phyloP scores from a whole-genome alignment of 2,888 invertebrate genomes.

The Carpatolechia fugitivella region DNA sequence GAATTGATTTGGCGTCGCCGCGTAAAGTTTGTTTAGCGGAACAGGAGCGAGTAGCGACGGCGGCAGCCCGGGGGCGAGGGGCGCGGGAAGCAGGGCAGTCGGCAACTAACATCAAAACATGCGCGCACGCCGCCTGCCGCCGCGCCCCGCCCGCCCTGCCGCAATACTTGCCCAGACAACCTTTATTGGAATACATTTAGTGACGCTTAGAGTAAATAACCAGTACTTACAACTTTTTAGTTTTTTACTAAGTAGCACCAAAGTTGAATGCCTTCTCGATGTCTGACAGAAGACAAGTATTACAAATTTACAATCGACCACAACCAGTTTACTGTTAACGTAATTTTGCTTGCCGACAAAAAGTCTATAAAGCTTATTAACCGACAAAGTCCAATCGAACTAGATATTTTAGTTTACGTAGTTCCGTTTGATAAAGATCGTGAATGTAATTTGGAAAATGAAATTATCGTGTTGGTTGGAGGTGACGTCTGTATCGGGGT shows the following conservation, averaged over 20 bases:
- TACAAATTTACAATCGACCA: constrained; percentile 44
- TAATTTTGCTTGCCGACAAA: not conserved
- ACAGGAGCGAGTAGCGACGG: constrained; percentile 46
- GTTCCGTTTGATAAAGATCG: constrained; percentile 48
- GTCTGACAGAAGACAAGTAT: not conserved
- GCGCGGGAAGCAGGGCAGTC: constrained; percentile 37
- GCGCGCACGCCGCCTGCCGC: constrained; percentile 52
- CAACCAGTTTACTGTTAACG: constrained; percentile 36
- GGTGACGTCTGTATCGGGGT: constrained; percentile 42
- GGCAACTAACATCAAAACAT: no score
- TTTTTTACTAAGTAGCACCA: constrained; percentile 27
- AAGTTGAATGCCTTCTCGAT: constrained; percentile 32
- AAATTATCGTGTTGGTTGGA: constrained; percentile 52
- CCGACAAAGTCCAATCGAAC: constrained; percentile 21
- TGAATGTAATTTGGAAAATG: constrained; percentile 58
- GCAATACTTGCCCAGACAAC: constrained; percentile 35
- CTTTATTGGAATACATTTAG: constrained; percentile 36
- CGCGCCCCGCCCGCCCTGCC: constrained; percentile 45
- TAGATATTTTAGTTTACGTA: constrained; percentile 22
- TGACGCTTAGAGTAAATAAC: constrained; percentile 53
- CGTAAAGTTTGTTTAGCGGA: constrained; percentile 77
- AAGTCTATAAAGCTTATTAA: constrained; percentile 23
- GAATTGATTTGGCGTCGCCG: constrained; percentile 70
- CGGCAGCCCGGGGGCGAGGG: constrained; percentile 19
- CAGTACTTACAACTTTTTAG: constrained; percentile 37